Conservation (phyloP, 1,140 invertebrate genomes). For the Dufourea novaeangliae region DNA sequence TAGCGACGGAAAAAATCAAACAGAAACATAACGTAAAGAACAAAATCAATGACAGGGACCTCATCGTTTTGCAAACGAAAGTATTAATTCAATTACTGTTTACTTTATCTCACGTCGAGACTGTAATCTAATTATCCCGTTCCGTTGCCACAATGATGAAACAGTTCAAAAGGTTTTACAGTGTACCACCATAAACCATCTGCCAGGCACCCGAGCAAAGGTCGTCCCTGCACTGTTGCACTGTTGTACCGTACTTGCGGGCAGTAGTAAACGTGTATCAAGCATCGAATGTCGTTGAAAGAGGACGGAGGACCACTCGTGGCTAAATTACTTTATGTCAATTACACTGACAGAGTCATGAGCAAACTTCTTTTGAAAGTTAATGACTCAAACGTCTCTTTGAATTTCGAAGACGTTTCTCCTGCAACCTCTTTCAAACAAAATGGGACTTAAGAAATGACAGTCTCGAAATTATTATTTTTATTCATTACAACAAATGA, state of each 20-base stretch:
- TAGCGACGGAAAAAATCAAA: not conserved
- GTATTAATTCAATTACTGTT: not conserved
- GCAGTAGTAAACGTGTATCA: not conserved
- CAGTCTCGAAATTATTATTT: too few species aligned
- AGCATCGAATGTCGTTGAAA: constrained; percentile 8
- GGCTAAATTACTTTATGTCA: not conserved
- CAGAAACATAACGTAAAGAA: constrained; percentile 21
- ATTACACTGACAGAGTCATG: too few species aligned
- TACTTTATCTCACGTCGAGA: not conserved
- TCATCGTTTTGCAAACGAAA: constrained; percentile 11
- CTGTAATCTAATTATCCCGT: too few species aligned
- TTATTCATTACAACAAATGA: too few species aligned
- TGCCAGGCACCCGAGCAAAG: constrained; percentile 15
- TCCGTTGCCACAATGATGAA: not conserved
- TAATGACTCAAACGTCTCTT: too few species aligned
- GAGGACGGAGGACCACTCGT: not conserved
- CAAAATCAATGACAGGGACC: not conserved
- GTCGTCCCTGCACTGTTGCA: constrained; percentile 17
- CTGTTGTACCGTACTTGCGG: not conserved
- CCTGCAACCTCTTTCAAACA: too few species aligned
- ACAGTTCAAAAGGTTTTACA: not conserved
- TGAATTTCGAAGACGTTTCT: too few species aligned
- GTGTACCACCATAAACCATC: constrained; percentile 2
- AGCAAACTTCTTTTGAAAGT: too few species aligned
- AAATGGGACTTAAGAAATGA: too few species aligned